Conservation (phyloP, 1,140 invertebrate species). For the Pogonus chalceus region DNA sequence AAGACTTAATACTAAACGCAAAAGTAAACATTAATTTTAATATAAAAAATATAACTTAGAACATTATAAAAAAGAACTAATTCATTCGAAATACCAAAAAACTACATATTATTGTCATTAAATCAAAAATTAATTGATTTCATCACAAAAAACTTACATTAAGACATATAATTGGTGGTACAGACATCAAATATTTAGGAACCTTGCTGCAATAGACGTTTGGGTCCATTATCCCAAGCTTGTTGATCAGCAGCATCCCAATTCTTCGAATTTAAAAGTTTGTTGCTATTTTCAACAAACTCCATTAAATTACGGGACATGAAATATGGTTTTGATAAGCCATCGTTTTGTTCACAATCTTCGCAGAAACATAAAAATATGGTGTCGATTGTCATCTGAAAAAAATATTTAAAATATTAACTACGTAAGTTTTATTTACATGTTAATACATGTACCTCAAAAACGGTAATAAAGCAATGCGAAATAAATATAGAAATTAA, state of each 20-base stretch:
- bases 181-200: too few relatives aligned
- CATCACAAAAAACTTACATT: too few relatives aligned
- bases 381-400: conserved; percentile 73
- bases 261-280: conserved; percentile 36
- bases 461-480: conserved; percentile 65
- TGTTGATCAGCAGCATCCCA: conserved; percentile 10
- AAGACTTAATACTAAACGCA: too few relatives aligned
- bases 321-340: conserved; percentile 56
- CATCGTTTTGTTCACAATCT: conserved; percentile 65
- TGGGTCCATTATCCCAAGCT: not conserved
- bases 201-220: too few relatives aligned
- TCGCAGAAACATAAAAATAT: conserved; percentile 78
- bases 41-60: too few relatives aligned
- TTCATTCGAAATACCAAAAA: too few relatives aligned
- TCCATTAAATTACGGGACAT: conserved; percentile 68
- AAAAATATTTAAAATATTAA: conserved; percentile 23
- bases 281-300: conserved; percentile 56
- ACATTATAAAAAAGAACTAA: too few relatives aligned
- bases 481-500: conserved; percentile 63
- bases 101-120: too few relatives aligned
- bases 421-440: not conserved
- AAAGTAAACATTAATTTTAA: too few relatives aligned
- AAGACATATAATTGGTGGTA: too few relatives aligned
- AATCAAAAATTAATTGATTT: too few relatives aligned
- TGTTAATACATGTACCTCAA: conserved; percentile 49